Percentiles rank a stretch among this genome's conserved stretches.
phyloP scores from a whole-genome alignment of 2,888 invertebrate species.

The Drosophila nr. medialis region DNA sequence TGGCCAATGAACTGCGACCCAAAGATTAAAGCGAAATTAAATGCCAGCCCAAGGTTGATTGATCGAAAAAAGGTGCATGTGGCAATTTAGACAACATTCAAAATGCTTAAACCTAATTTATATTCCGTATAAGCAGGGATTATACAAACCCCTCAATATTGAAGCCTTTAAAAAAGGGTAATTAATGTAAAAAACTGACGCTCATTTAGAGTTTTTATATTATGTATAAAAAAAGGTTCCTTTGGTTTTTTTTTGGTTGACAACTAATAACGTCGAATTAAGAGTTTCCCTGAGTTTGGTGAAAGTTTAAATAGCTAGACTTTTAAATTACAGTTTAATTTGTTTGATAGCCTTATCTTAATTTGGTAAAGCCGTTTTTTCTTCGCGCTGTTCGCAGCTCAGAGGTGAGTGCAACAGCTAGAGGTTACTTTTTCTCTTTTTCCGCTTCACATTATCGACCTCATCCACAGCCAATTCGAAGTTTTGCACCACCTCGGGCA shows the following conservation, averaged over 20 bases:
- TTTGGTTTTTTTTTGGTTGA: neutral
- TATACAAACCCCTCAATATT: neutral
- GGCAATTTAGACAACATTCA: conserved; percentile 39
- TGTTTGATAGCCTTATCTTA: conserved; percentile 7
- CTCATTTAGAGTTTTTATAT: conserved; percentile 1
- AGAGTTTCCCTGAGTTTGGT: neutral
- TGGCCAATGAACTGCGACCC: conserved; percentile 78
- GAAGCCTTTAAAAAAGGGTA: conserved; percentile 10
- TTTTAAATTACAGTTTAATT: conserved; percentile 30
- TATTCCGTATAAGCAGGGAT: conserved; percentile 9
- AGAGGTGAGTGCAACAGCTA: conserved; percentile 76
- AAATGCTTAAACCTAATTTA: conserved; percentile 4
- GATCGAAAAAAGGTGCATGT: conserved; percentile 61
- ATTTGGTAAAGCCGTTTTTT: neutral
- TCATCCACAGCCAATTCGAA: conserved; percentile 61
- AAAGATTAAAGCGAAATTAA: conserved; percentile 77
- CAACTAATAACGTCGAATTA: conserved; percentile 3
- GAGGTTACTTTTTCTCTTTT: conserved; percentile 79
- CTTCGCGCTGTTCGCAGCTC: conserved; percentile 43
- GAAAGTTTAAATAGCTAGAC: neutral
- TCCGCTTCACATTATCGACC: conserved; percentile 64
- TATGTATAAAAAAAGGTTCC: neutral
- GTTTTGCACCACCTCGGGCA: conserved; percentile 50
- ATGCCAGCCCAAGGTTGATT: conserved; percentile 61
- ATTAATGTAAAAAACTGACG: conserved; percentile 17